Evolutionary conservation across 2,797 vertebrate genomes (phyloP), one percentile per base, ranked within the genome.

Genomic region (Cirrhinus molitorella): DNA sequence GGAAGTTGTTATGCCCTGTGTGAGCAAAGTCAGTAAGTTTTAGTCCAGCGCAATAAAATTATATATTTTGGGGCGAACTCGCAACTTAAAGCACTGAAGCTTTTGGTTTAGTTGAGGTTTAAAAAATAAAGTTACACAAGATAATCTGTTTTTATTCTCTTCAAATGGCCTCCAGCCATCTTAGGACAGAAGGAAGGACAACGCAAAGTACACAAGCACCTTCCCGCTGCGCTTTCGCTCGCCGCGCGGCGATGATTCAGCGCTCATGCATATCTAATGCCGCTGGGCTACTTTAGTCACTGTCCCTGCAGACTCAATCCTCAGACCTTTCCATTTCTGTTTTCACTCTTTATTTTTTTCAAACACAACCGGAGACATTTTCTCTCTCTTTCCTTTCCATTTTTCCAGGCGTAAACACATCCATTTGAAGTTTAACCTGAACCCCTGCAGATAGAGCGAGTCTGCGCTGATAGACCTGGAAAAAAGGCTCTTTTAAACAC

Each of bases 211-310:
- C 79, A 86, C 70, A 77, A 78, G 59, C 68, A 61, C 53, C 80
- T 72, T 86, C 86, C 83, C 71, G 82, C 86, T 82, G 86, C 47
- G 83, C 65, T 80, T 83, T 83, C 72, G 51, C 92, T 78, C 11
- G 80, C 90, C 91, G 89, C 16, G 86, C 34, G 75, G 28, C 3
- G 88, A 5, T 88, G 21, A 86, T 81, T 85, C 75, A 61, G 83
- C 77, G 75, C 72, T 81, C 87, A 89, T 90, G 88, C 83, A 90
- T 90, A 86, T 82, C 85, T 84, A 87, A 89, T 80, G 66, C 57
- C 12, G 81, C 23, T 14, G 34, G 77, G 68, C 80, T 21, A 43
- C 80, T 81, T 81, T 74, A 74, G 80, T 86, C 82, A 83, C 80
- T 5, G 83, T 89, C 87, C 87, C 89, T n/a, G 74, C 53, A 81